Base-by-base conservation (phyloP, 1,140 invertebrate species). In the Ceratosolen solmsi region DNA sequence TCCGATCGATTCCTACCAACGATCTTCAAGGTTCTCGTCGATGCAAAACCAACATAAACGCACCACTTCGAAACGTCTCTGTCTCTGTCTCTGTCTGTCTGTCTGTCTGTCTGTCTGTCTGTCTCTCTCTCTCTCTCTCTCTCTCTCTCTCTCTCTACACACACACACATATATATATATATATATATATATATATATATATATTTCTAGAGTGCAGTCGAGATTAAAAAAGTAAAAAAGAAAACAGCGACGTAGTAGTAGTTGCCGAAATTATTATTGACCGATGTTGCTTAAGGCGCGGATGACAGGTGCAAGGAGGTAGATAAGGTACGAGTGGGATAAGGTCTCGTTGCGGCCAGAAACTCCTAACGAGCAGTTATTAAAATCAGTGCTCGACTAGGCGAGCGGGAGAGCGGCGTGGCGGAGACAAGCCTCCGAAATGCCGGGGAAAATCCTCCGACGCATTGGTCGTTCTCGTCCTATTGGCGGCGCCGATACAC, bases 351-450 rank as follows among this genome's bases (percentile, higher is more conserved):
- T 25, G 49, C 30, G 30, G 79, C 84, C 84, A 88, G 88, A 86
- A 87, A 87, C 86, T 88, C 89, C 89, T 90, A 91, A 91, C 88
- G 88, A 91, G 89, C 89, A 85, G 85, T 84, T 86, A 90, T 91
- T 90, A 91, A 90, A 91, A 90, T 91, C 90, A 90, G 88, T 90
- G 88, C 33, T 90, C 87, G 86, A 86, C 86, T 90, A 90, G 89
- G 89, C 89, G 87, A 90, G 90, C 90, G 89, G 89, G 87, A 87
- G 86, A 87, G 65, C 79, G 46, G 17, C 56, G 51, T 60, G 7
- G 49, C 5, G 51, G 20, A 54, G 51, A 17, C 51, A 3, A 13
- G 51, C 51, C 51, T 54, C 9, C 41, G 13, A 46, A 13, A 13
- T 8, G 41, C 41, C 65, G 51, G 56, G 68, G 82, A 80, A 15